Base-by-base conservation (phyloP, 2,113 vertebrate species). In the Myrmophylax atrothorax region DNA sequence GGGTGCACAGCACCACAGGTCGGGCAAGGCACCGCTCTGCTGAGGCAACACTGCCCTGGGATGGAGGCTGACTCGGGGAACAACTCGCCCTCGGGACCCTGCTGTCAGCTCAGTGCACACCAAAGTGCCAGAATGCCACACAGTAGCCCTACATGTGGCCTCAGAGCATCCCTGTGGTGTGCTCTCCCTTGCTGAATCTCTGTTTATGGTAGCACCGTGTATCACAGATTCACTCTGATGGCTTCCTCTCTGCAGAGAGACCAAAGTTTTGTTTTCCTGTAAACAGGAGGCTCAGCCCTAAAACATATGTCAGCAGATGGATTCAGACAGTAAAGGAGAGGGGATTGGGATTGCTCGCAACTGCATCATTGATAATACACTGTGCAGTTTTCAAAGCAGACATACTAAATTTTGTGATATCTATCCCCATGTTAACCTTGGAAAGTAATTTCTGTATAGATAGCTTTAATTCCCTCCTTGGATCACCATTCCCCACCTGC, bases 121-220 rank as follows among this genome's bases (percentile, higher is more conserved):
- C 9, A 1, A n/a, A 62, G 42, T 2, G 3, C 19, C 24, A 62
- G 31, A 63, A 7, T 0, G 0, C 28, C 2, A 0, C 14, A 7
- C 9, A 58, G 28, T 6, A 74, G 50, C 37, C 23, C 31, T 35
- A 10, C 7, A 7, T 1, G 0, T 4, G 15, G 44, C 59, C 49
- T 68, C 49, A 7, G 33, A 74, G 52, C 29, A 14, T 5, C 47
- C 55, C 9, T 31, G 69, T 38, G 37, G 40, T 14, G 33, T 1
- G 14, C 77, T 72, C 42, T 63, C 55, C 18, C 3, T 22, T 44
- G 46, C 74, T 46, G 47, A 25, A 52, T 15, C 22, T 52, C 33
- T 73, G 4, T 24, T 18, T 29, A 49, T 53, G n/a, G 74, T 18
- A 64, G 53, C 10, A 26, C 9, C 2, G 5, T 5, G 1, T 12